These are phyloP conservation scores for Astyanax mexicanus DNA, from an alignment of 2,797 vertebrate genomes.

Conservation along the genomic window DNA sequence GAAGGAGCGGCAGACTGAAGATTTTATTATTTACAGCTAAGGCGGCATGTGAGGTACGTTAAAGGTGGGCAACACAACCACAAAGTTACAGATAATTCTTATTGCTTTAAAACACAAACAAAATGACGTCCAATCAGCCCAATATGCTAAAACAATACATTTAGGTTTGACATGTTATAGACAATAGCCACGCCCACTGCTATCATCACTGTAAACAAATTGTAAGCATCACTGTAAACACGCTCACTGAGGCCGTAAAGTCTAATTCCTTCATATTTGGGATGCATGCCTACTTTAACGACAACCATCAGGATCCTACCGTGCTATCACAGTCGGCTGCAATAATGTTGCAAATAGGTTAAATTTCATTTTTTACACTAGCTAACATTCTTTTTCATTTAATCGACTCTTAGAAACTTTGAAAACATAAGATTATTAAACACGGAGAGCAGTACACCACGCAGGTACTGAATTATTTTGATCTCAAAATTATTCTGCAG, in stretches of 20 bases:
- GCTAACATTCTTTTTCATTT: conserved; percentile 62
- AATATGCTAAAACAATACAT: conserved; percentile 40
- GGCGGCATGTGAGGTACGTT: conserved; percentile 52
- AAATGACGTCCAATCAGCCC: conserved; percentile 60
- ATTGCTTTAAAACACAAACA: conserved; percentile 57
- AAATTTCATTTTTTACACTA: conserved; percentile 59
- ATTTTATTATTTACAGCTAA: conserved; percentile 37
- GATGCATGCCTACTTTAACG: conserved; percentile 50
- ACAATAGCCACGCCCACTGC: conserved; percentile 53
- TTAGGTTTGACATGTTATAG: conserved; percentile 53
- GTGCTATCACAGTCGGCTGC: conserved; percentile 62
- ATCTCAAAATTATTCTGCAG: conserved; percentile 40
- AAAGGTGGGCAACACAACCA: conserved; percentile 17
- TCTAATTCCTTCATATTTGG: conserved; percentile 13
- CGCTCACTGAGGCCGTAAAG: conserved; percentile 27
- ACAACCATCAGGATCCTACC: conserved; percentile 30
- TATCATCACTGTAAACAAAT: conserved; percentile 77
- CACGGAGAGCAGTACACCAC: conserved; percentile 63
- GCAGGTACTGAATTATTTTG: conserved; percentile 64
- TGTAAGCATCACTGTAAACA: conserved; percentile 70
- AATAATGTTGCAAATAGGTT: conserved; percentile 60
- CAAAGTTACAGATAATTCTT: conserved; percentile 40
- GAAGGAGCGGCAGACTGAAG: conserved; percentile 59
- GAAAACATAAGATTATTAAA: conserved; percentile 59
- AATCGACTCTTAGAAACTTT: conserved; percentile 66